Evolutionary conservation across 2,797 vertebrate genomes (phyloP).

Genomic region (Petrocephalus sullivani): DNA sequence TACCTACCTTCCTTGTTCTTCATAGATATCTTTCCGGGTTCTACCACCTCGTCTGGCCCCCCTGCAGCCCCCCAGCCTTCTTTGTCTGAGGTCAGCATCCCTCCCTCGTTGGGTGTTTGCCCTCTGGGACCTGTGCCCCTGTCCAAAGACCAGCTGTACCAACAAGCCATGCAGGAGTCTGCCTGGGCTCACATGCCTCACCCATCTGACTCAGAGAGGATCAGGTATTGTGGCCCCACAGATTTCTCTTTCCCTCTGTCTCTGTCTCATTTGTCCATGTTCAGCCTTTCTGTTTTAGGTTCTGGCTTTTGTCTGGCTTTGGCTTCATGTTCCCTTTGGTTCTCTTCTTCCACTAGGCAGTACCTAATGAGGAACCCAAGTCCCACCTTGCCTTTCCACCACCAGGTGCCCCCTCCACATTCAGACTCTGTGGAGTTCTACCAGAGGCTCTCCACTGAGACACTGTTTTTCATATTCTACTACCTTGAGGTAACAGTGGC

Average conservation of each 20-base stretch:
- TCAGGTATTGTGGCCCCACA: slow-evolving; percentile 67
- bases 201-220: slow-evolving; percentile 87
- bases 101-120: slow-evolving; percentile 83
- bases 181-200: slow-evolving; percentile 95
- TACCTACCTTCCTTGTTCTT: not conserved
- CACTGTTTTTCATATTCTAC: slow-evolving; percentile 95
- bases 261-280: not conserved
- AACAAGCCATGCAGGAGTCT: slow-evolving; percentile 90
- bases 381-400: slow-evolving; percentile 86
- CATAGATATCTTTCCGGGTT: slow-evolving; percentile 70
- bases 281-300: not conserved
- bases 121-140: slow-evolving; percentile 83
- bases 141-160: slow-evolving; percentile 90
- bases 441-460: slow-evolving; percentile 92
- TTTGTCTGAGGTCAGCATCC: slow-evolving; percentile 84
- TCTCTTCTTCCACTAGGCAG: slow-evolving; percentile 60
- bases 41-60: slow-evolving; percentile 56
- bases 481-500: slow-evolving; percentile 76
- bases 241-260: slow-evolving; percentile 30
- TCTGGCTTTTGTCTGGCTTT: not conserved
- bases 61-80: slow-evolving; percentile 65
- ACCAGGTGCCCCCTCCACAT: slow-evolving; percentile 86
- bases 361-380: slow-evolving; percentile 91
- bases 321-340: not conserved
- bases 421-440: slow-evolving; percentile 93